These are phyloP conservation scores for Baronia brevicornis DNA, from an alignment of 2,888 invertebrate species.

Conservation along the genomic window DNA sequence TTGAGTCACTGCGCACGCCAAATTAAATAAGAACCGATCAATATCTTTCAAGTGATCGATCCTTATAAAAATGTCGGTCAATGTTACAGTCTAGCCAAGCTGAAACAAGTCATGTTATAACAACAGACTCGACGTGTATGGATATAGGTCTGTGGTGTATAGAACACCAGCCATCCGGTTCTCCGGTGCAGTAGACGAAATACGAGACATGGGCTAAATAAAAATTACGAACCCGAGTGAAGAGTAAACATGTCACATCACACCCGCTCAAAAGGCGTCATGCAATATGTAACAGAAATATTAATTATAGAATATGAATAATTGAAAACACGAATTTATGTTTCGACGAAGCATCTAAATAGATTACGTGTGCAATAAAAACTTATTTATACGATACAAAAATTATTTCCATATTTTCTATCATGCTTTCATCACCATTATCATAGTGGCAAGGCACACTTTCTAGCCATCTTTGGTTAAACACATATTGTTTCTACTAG, in stretches of 20 bases:
- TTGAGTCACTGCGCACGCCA: too few species aligned
- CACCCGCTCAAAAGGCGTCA: slow-evolving; percentile 14
- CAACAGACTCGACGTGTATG: slow-evolving; percentile 5
- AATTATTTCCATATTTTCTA: too few species aligned
- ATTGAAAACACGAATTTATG: too few species aligned
- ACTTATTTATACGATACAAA: too few species aligned
- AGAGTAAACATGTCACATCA: slow-evolving; percentile 30
- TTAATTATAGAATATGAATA: too few species aligned
- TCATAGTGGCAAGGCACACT: too few species aligned
- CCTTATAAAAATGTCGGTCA: slow-evolving; percentile 11
- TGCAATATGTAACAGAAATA: slow-evolving; percentile 14
- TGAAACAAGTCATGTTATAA: slow-evolving; percentile 2
- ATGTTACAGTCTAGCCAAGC: slow-evolving; percentile 5
- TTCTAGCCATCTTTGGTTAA: too few species aligned
- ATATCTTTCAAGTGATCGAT: neutral
- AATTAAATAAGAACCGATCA: too few species aligned
- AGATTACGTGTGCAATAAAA: too few species aligned
- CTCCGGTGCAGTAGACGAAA: slow-evolving; percentile 55
- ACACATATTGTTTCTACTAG: too few species aligned
- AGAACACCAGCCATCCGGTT: slow-evolving; percentile 40
- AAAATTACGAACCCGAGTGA: slow-evolving; percentile 29
- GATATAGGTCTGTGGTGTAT: slow-evolving; percentile 39
- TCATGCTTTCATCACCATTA: too few species aligned
- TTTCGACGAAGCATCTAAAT: too few species aligned
- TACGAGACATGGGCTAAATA: slow-evolving; percentile 30